phyloP scores from a whole-genome alignment of 2,888 invertebrate genomes.

The Tenthredo amoena region DNA sequence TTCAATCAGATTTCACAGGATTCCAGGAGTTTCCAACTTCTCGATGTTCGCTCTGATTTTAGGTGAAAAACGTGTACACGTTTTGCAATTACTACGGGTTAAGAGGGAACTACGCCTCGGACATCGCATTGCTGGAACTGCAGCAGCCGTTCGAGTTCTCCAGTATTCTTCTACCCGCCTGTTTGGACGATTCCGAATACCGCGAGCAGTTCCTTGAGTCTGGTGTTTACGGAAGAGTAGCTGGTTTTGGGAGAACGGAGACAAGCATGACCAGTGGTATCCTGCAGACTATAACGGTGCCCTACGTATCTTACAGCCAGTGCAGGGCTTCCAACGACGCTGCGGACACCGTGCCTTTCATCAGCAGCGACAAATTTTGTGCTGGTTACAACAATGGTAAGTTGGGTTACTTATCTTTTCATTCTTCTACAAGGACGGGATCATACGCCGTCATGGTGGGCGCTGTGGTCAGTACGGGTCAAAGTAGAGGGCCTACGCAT shows the following conservation, averaged over 20 bases:
- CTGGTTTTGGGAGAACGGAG: conserved; percentile 74
- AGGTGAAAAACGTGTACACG: conserved; percentile 71
- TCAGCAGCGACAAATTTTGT: conserved; percentile 62
- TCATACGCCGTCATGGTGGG: no score
- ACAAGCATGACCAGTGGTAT: conserved; percentile 65
- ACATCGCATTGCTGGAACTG: conserved; percentile 72
- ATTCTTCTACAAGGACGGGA: not conserved
- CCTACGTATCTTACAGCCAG: conserved; percentile 64
- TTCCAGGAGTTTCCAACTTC: not conserved
- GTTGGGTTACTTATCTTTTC: not conserved
- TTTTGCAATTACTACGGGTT: conserved; percentile 69
- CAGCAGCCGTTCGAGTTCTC: conserved; percentile 66
- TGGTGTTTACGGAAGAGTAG: conserved; percentile 70
- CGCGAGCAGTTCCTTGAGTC: conserved; percentile 63
- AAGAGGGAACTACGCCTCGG: conserved; percentile 69
- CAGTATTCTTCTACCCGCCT: conserved; percentile 67
- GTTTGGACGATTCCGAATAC: conserved; percentile 65
- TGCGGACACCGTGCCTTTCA: conserved; percentile 63
- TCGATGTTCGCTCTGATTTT: conserved; percentile 54
- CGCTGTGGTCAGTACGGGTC: no score
- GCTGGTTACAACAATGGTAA: conserved; percentile 74
- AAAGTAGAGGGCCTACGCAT: no score
- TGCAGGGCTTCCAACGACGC: conserved; percentile 64
- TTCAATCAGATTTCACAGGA: not conserved
- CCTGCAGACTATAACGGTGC: conserved; percentile 61